phyloP scores from a whole-genome alignment of 2,888 invertebrate species.

The Sepioteuthis lessoniana region DNA sequence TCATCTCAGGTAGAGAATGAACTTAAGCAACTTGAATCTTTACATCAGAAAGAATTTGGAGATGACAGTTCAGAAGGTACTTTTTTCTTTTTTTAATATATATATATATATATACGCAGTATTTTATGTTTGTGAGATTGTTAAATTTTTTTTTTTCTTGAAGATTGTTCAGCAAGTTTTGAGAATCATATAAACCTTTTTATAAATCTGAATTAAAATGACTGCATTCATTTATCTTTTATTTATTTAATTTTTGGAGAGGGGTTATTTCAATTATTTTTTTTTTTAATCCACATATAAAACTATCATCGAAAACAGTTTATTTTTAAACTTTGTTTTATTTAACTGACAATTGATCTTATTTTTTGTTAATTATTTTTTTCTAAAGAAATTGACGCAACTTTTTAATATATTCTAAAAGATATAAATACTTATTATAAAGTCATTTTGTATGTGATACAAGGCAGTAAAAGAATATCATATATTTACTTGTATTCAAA shows the following conservation, averaged over 20 bases:
- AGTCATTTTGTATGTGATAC: background rate
- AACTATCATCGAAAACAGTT: too few relatives aligned
- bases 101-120: background rate
- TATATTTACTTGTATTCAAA: conserved; percentile 68
- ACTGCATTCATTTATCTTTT: background rate
- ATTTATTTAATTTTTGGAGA: background rate
- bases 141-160: background rate
- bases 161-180: background rate
- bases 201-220: background rate
- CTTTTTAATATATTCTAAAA: too few relatives aligned
- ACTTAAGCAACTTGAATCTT: conserved; percentile 83
- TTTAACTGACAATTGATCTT: too few relatives aligned
- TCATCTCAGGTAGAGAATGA: conserved; percentile 75
- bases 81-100: background rate
- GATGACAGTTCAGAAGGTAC: conserved; percentile 54
- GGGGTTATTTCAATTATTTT: too few relatives aligned
- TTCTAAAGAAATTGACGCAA: too few relatives aligned
- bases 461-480: background rate
- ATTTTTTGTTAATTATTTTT: too few relatives aligned
- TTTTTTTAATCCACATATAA: too few relatives aligned
- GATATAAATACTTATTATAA: too few relatives aligned
- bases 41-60: conserved; percentile 80
- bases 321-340: too few relatives aligned
- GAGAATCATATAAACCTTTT: background rate
- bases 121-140: background rate